Evolutionary conservation across 2,888 invertebrate genomes (phyloP).

Genomic region (Patella depressa): DNA sequence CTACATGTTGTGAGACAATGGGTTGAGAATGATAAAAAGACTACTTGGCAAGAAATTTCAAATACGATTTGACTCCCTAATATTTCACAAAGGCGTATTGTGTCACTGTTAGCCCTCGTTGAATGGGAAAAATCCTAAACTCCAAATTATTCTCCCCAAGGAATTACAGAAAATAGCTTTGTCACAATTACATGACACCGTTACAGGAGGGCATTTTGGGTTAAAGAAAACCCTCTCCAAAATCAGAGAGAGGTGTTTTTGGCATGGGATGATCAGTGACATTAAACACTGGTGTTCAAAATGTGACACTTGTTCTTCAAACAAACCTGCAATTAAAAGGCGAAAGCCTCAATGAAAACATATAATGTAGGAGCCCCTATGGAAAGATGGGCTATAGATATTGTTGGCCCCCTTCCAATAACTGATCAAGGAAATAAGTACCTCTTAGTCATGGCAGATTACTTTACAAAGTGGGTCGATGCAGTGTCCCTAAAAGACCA

Average conservation of each 20-base stretch:
- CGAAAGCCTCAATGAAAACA: background rate
- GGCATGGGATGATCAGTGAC: background rate
- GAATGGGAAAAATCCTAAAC: background rate
- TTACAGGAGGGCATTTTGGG: background rate
- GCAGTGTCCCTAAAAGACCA: background rate
- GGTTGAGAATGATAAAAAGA: constrained; percentile 6
- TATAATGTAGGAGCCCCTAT: background rate
- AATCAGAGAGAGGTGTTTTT: background rate
- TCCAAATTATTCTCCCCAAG: background rate
- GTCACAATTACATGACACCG: background rate
- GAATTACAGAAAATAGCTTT: background rate
- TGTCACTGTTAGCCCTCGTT: background rate
- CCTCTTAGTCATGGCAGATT: background rate
- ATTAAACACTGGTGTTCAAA: background rate
- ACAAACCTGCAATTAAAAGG: background rate
- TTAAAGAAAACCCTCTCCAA: background rate
- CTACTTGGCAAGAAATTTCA: background rate
- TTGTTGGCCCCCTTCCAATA: constrained; percentile 9
- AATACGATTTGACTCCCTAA: background rate
- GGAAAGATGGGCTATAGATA: constrained; percentile 14
- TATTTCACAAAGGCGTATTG: background rate
- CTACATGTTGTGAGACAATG: background rate
- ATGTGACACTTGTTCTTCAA: constrained; percentile 1
- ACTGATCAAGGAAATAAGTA: constrained; percentile 3
- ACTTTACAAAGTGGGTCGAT: constrained; percentile 9